Base-by-base conservation (phyloP, 2,888 invertebrate species). In the Leptopilina drosophilae region DNA sequence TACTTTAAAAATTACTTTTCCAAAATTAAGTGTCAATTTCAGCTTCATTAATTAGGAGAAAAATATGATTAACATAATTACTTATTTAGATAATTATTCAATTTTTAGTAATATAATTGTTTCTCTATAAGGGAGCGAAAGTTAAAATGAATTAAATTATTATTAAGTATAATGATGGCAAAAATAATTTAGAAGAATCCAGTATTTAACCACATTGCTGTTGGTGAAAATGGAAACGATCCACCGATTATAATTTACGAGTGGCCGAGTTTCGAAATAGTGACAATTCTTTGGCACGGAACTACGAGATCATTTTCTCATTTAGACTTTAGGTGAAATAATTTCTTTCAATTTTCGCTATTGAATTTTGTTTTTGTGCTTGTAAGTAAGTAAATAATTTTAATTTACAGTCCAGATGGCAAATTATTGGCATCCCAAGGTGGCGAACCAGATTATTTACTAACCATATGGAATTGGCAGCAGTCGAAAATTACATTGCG, bases 381-480 rank as follows among this genome's bases (percentile, higher is more conserved):
- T 20, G 20, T 20, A 20, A 20, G 20, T 20, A 20, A 20, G 20
- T 20, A 20, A 14, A 12, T 73, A 40, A 76, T 73, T 73, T 65
- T 49, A 9, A 64, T 64, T 91, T 92, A 14, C 89, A 98, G 97
- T 88, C 95, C 96, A 4, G 95, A 96, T 86, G 98, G 98, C 0
- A 94, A 95, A 78, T 91, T 97, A 66, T 91, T 98, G 79, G 96
- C 95, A 0, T 96, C 97, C 0, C 96, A 97, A 89, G 97, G 97
- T 0, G 96, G 95, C 9, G 95, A 96, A 81, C 98, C 98, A 0
- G 98, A 98, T 90, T 97, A 95, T 89, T 95, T 96, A 90, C 93
- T 98, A 59, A 98, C 98, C 0, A 94, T 98, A 80, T 98, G 98
- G 98, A 94, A 96, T 87, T 98, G 98, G 98, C 93, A 94, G 85